Evolutionary conservation across 2,888 invertebrate species (phyloP), one percentile per base, ranked within the genome.

Genomic region (Anoplius nigerrimus): DNA sequence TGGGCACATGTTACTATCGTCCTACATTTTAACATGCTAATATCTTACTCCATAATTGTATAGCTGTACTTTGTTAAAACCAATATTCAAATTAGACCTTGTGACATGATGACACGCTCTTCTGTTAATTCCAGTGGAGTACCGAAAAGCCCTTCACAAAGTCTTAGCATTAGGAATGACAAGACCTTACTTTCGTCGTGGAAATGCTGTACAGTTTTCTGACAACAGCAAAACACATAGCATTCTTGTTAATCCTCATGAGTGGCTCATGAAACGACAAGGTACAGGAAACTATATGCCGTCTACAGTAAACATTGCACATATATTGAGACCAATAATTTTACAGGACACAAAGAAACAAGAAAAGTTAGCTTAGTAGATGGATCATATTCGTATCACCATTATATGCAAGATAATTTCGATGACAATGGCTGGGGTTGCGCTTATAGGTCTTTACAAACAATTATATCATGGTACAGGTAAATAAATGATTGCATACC

Each of bases 371-470:
- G 64, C 48, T 58, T 66, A 34, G 73, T 99, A 2, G 91, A 93
- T 73, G 99, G 99, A 0, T 91, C 93, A 73, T 99, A 99, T 86
- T 91, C 93, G 18, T 99, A 99, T 89, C 95, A 97, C 87, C 99
- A 99, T 89, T 99, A 99, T 88, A 95, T 97, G 93, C 98, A 98
- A 89, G 95, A 98, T 84, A 92, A 93, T 77, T 93, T 97, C 87
- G 95, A 98, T 88, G 99, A 99, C 84, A 94, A 95, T 87, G 98
- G 98, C n/a, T 99, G 99, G 99, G 99, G 99, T 3, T 99, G 99
- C 90, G 99, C 99, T 0, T 99, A 99, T 87, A 92, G 99, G 70
- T 98, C 98, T 0, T 91, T 99, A 83, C 99, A 99, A 90, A 98
- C 99, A 0, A 92, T 99, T 73, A 93, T 96, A 75, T 98, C 98